Evolutionary conservation across 2,797 vertebrate genomes (phyloP), one percentile per base, ranked within the genome.

Genomic region (Gorsachius magnificus): DNA sequence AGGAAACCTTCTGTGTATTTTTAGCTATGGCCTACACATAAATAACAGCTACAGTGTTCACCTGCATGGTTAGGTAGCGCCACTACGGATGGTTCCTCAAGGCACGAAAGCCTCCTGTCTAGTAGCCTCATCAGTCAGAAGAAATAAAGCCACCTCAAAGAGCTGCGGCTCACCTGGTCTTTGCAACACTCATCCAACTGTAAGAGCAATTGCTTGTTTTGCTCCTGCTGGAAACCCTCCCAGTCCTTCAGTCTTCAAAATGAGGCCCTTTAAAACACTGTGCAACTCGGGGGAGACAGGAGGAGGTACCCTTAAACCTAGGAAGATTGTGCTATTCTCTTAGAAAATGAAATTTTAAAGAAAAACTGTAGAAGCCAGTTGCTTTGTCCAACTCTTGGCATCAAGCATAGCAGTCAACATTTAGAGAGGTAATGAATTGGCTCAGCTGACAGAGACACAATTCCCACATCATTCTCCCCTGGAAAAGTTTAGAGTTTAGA

Each of bases 41-140:
- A 4, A 0, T 3, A 68, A 76, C 38, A 56, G 43, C 54, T 46
- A 41, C 68, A 41, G 17, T 0, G 0, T 28, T 28, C 7, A 41
- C 46, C 53, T 53, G 31, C 16, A 11, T 1, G 9, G 72, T 46
- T 68, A 21, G n/a, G 53, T 75, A 83, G n/a, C 4, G 0, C 35
- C 71, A 16, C 77, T 53, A 17, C 18, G 65, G 35, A 54, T 15
- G 26, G 51, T 5, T 92, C 41, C 45, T 71, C 41, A 41, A 41
- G 41, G 41, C 41, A 41, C 13, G 12, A 90, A 68, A 79, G 22
- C 20, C 61, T 83, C 48, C 48, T 29, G 16, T 4, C 10, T 31
- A 71, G 31, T 19, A n/a, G 58, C 12, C 29, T 58, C 5, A 2
- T 26, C 46, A 31, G 6, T 12, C 57, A 83, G 14, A 68, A 90